phyloP scores from a whole-genome alignment of 2,888 invertebrate species.

The Hirtodrosophila confusa region DNA sequence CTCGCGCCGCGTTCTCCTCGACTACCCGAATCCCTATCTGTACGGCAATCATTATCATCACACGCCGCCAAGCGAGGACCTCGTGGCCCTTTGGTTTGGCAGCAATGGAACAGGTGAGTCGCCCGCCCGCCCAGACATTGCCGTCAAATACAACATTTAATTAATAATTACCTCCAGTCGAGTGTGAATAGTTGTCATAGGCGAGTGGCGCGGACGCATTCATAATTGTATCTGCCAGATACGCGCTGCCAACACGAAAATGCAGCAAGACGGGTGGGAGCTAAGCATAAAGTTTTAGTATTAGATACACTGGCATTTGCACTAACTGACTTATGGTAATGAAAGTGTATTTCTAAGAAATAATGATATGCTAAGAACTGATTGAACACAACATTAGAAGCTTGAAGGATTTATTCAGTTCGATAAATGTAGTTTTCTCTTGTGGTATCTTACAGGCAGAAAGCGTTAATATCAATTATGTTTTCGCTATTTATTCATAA shows the following conservation, averaged over 20 bases:
- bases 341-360: too few relatives aligned
- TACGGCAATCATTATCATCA: slow-evolving; percentile 84
- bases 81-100: slow-evolving; percentile 90
- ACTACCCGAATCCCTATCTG: slow-evolving; percentile 84
- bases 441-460: too few relatives aligned
- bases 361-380: too few relatives aligned
- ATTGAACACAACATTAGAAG: too few relatives aligned
- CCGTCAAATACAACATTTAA: slow-evolving; percentile 55
- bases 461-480: too few relatives aligned
- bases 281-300: neutral
- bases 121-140: neutral
- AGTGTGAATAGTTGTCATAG: slow-evolving; percentile 63
- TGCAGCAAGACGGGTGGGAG: slow-evolving; percentile 1
- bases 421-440: too few relatives aligned
- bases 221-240: slow-evolving; percentile 34
- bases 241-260: slow-evolving; percentile 15
- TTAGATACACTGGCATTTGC: slow-evolving; percentile 6
- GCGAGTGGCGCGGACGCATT: slow-evolving; percentile 32
- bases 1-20: slow-evolving; percentile 84
- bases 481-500: too few relatives aligned
- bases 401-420: too few relatives aligned
- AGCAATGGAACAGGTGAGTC: slow-evolving; percentile 87
- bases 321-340: too few relatives aligned
- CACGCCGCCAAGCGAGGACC: slow-evolving; percentile 89
- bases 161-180: slow-evolving; percentile 61